A percentile compares a stretch with the other conserved stretches of the same genome.
Conservation (phyloP, 2,113 vertebrate genomes). For the Naja naja region DNA sequence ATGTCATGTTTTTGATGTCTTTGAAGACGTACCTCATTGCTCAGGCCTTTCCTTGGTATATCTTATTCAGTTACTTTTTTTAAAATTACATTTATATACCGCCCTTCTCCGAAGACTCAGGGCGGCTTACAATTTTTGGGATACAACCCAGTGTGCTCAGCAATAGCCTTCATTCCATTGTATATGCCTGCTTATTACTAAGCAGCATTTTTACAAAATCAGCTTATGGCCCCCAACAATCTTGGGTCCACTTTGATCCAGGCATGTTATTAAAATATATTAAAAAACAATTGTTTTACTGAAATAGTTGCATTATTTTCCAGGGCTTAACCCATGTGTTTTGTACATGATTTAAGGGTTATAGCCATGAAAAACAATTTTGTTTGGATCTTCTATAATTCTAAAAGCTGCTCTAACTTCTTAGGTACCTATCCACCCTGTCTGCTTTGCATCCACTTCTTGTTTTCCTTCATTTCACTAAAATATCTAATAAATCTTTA, state of each 20-base stretch:
- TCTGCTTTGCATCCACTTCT: background rate
- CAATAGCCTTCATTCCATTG: too few relatives aligned
- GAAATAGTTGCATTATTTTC: background rate
- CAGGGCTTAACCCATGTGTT: background rate
- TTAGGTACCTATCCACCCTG: background rate
- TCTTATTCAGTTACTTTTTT: too few relatives aligned
- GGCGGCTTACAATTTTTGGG: too few relatives aligned
- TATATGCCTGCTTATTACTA: too few relatives aligned
- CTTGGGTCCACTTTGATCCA: too few relatives aligned
- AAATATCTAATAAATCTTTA: rapidly evolving
- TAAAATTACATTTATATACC: too few relatives aligned
- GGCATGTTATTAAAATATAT: background rate
- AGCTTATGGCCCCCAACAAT: too few relatives aligned
- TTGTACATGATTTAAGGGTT: background rate
- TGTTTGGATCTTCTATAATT: background rate
- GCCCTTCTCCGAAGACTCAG: too few relatives aligned
- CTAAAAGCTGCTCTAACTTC: background rate
- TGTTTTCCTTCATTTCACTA: background rate
- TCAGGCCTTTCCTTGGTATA: background rate
- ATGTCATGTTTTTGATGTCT: background rate
- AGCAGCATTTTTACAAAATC: too few relatives aligned
- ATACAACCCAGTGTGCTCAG: too few relatives aligned
- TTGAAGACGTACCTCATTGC: background rate
- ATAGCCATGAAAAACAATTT: background rate
- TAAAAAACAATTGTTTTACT: background rate